phyloP scores from a whole-genome alignment of 2,113 vertebrate genomes.

The Varanus komodoensis region DNA sequence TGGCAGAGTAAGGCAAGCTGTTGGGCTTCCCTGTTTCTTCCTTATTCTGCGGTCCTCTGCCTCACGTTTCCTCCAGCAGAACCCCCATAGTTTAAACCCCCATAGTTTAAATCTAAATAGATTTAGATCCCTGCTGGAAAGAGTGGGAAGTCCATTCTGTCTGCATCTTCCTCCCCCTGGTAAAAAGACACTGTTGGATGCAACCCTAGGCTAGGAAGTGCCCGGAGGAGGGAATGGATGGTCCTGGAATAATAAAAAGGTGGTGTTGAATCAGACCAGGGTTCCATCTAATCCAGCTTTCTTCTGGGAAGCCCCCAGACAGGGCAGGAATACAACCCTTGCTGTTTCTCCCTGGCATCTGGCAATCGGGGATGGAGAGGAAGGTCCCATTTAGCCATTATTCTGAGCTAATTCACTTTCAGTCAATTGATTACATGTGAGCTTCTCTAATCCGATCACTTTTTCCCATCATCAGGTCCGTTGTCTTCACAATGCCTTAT shows the following conservation, averaged over 20 bases:
- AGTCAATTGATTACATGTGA: background rate
- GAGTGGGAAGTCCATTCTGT: too few species aligned
- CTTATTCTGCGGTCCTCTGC: too few species aligned
- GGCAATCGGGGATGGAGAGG: background rate
- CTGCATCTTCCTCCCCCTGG: too few species aligned
- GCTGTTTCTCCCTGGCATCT: background rate
- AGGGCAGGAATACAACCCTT: background rate
- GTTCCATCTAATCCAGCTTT: background rate
- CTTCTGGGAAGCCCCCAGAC: background rate
- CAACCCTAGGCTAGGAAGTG: background rate
- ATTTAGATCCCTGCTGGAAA: too few species aligned
- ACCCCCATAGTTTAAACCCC: too few species aligned
- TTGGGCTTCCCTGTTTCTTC: too few species aligned
- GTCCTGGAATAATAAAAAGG: background rate
- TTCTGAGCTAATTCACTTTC: background rate
- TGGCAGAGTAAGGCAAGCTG: too few species aligned
- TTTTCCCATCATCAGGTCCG: background rate
- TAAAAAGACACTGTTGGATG: too few species aligned
- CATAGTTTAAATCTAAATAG: too few species aligned
- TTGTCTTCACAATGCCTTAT: background rate
- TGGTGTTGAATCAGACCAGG: background rate
- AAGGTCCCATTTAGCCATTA: background rate
- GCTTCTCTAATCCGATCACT: background rate
- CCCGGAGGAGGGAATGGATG: background rate
- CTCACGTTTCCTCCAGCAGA: too few species aligned